These are phyloP conservation scores for Baronia brevicornis DNA, from an alignment of 2,888 invertebrate species.

Conservation along the genomic window DNA sequence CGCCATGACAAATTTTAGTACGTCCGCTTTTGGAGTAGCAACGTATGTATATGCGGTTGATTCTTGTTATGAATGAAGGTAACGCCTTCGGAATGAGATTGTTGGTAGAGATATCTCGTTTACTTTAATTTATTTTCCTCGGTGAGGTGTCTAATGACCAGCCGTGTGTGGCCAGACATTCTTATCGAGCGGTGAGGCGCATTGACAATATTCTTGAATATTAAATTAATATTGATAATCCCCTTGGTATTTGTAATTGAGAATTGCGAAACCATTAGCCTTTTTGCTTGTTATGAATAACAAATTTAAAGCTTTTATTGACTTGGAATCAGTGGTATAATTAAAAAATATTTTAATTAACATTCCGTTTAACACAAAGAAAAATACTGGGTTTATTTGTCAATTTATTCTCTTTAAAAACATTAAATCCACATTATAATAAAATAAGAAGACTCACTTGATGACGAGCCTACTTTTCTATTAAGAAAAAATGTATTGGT, in stretches of 20 bases:
- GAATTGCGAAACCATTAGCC: constrained; percentile 18
- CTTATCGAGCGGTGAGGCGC: constrained; percentile 65
- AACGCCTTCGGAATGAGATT: constrained; percentile 40
- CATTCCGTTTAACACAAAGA: too few species aligned
- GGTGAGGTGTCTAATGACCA: constrained; percentile 72
- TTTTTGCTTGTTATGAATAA: too few species aligned
- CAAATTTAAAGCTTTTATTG: too few species aligned
- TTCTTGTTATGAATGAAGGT: constrained; percentile 16
- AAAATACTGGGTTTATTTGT: too few species aligned
- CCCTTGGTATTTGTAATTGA: constrained; percentile 34
- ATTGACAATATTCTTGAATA: constrained; percentile 70
- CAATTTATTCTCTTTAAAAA: too few species aligned
- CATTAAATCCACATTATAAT: too few species aligned
- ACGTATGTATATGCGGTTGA: constrained; percentile 13
- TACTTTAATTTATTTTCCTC: constrained; percentile 71
- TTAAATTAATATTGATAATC: constrained; percentile 59
- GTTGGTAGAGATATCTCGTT: constrained; percentile 66
- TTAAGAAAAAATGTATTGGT: too few species aligned
- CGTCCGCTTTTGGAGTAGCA: constrained; percentile 24
- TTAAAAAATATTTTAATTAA: too few species aligned
- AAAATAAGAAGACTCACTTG: too few species aligned
- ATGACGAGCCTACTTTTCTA: too few species aligned
- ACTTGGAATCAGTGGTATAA: too few species aligned
- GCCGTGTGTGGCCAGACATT: constrained; percentile 71
- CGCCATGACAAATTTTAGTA: constrained; percentile 24